Conservation (phyloP, 1,140 invertebrate genomes). For the Eciton burchellii region DNA sequence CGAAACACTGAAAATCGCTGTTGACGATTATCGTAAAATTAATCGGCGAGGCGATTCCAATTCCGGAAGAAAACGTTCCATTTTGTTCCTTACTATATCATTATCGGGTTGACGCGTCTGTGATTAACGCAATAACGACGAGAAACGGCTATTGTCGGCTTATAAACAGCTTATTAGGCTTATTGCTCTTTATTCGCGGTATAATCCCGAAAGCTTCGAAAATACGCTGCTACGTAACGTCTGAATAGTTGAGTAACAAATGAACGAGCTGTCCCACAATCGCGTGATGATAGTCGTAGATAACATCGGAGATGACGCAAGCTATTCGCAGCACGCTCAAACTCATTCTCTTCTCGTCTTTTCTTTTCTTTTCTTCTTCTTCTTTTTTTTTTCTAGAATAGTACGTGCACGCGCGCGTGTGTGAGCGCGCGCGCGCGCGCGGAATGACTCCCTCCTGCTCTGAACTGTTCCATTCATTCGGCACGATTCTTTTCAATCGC, state of each 20-base stretch:
- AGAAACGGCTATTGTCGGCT: too few species aligned
- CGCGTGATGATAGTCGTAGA: slow-evolving; percentile 43
- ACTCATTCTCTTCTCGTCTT: slow-evolving; percentile 36
- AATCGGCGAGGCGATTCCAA: too few species aligned
- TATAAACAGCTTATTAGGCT: too few species aligned
- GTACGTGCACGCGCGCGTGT: too few species aligned
- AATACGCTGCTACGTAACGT: slow-evolving; percentile 3
- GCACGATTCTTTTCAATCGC: slow-evolving; percentile 35
- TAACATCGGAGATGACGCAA: slow-evolving; percentile 43
- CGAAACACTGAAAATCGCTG: too few species aligned
- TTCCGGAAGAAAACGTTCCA: too few species aligned
- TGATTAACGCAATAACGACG: too few species aligned
- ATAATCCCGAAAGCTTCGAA: slow-evolving; percentile 17
- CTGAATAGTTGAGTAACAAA: slow-evolving; percentile 41
- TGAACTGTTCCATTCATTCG: slow-evolving; percentile 44
- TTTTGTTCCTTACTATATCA: too few species aligned
- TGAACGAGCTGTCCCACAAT: slow-evolving; percentile 48
- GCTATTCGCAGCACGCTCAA: slow-evolving; percentile 27
- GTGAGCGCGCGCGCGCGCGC: too few species aligned
- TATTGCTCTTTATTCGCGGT: background rate
- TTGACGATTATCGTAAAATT: too few species aligned
- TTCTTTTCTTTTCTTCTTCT: slow-evolving; percentile 8
- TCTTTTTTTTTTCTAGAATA: background rate
- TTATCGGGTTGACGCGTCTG: too few species aligned
- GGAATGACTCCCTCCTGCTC: slow-evolving; percentile 11